Percentiles rank a stretch among this genome's conserved stretches.
Conservation (phyloP, 2,113 vertebrate genomes). For the Choloepus hoffmanni region DNA sequence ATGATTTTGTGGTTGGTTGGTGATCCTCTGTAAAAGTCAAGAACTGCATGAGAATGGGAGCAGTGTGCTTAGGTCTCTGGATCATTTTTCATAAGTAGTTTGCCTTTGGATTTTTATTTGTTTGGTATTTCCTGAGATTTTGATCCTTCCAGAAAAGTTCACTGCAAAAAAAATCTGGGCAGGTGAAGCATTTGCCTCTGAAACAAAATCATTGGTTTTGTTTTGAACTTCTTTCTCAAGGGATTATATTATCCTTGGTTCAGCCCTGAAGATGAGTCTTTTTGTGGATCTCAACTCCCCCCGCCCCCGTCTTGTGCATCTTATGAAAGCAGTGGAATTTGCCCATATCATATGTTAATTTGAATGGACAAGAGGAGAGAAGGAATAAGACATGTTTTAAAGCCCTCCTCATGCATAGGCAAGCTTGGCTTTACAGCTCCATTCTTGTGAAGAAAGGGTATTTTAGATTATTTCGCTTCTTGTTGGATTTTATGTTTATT, state of each 20-base stretch:
- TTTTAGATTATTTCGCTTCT: constrained; percentile 36
- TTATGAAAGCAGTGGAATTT: neutral
- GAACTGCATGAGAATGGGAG: neutral
- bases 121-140: constrained; percentile 77
- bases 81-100: constrained; percentile 45
- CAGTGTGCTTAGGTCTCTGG: constrained; percentile 11
- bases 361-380: constrained; percentile 10
- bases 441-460: constrained; percentile 7
- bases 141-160: constrained; percentile 57
- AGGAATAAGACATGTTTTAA: neutral
- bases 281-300: neutral
- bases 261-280: neutral
- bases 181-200: constrained; percentile 55
- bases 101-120: constrained; percentile 71
- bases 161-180: neutral
- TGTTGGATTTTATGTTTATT: neutral
- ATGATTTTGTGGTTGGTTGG: constrained; percentile 54
- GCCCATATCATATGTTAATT: neutral
- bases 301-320: neutral
- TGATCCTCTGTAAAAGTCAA: neutral
- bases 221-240: constrained; percentile 33
- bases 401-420: neutral
- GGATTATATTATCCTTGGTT: neutral
- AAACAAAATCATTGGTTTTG: neutral
- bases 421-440: neutral